These are phyloP conservation scores for Hoplostethus mediterraneus DNA, from an alignment of 2,797 vertebrate species.

Conservation along the genomic window DNA sequence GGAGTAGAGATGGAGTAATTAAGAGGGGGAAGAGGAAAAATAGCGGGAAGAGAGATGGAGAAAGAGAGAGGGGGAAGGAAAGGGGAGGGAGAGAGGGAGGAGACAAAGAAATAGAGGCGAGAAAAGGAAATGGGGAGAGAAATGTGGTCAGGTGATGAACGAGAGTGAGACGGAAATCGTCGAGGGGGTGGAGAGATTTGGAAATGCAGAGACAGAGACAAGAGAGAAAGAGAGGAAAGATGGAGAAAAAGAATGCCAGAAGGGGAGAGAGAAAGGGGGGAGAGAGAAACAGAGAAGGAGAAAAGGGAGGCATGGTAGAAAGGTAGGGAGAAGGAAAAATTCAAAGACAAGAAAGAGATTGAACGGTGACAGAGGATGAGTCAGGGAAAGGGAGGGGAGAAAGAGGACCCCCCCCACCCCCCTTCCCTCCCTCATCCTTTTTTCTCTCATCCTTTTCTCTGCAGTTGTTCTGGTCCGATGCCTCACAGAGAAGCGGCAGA, in stretches of 20 bases:
- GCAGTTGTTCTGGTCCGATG: constrained; percentile 79
- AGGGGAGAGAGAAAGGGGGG: not conserved
- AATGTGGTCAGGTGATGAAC: not conserved
- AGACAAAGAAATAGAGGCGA: not conserved
- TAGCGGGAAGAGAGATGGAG: not conserved
- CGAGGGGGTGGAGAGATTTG: not conserved
- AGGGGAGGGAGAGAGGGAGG: not conserved
- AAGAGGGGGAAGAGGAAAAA: not conserved
- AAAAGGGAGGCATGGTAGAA: constrained; percentile 12
- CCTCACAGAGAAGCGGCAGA: constrained; percentile 70
- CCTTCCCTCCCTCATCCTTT: constrained; percentile 52
- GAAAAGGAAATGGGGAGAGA: not conserved
- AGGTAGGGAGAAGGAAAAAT: constrained; percentile 16
- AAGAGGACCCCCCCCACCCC: constrained; percentile 40
- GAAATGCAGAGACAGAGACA: constrained; percentile 2
- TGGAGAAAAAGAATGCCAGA: not conserved
- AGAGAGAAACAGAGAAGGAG: not conserved
- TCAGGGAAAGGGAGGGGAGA: constrained; percentile 34
- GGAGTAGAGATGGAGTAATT: not conserved
- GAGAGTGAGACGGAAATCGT: not conserved
- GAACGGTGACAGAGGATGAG: constrained; percentile 39
- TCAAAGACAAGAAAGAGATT: constrained; percentile 11
- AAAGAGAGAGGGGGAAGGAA: not conserved
- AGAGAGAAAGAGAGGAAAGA: not conserved
- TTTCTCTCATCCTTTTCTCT: constrained; percentile 62